These are phyloP conservation scores for Sinocyclocheilus grahami DNA, from an alignment of 2,113 vertebrate genomes.

Conservation along the genomic window DNA sequence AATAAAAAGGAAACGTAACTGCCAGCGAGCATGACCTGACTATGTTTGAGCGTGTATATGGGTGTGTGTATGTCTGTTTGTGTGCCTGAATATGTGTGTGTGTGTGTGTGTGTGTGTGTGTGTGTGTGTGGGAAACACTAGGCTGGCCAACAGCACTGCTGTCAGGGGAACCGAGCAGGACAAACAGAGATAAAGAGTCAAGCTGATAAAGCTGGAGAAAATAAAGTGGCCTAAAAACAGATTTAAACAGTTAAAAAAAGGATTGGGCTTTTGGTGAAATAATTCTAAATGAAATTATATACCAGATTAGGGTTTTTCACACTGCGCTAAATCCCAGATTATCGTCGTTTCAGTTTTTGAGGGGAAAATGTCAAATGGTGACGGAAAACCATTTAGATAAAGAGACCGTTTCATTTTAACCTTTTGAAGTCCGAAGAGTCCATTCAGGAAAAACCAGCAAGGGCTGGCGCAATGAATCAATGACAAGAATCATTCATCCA, in stretches of 20 bases:
- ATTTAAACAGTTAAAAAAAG: neutral
- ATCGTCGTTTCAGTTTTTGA: neutral
- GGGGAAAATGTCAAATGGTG: neutral
- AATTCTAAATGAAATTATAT: neutral
- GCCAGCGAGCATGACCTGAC: slow-evolving; percentile 38
- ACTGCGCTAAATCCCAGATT: neutral
- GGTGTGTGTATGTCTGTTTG: neutral
- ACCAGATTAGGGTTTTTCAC: neutral
- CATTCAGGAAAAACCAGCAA: too few species aligned
- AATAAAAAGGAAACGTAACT: slow-evolving; percentile 46
- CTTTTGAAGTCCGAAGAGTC: neutral
- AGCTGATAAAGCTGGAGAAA: slow-evolving; percentile 6
- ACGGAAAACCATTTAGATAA: neutral
- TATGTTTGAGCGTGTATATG: slow-evolving; percentile 20
- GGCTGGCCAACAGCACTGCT: slow-evolving; percentile 34
- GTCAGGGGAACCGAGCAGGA: slow-evolving; percentile 37
- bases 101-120: neutral
- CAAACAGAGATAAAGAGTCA: slow-evolving; percentile 56
- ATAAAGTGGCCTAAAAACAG: slow-evolving; percentile 29
- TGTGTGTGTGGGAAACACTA: slow-evolving; percentile 13
- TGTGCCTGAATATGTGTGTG: too few species aligned
- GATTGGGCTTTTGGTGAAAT: neutral
- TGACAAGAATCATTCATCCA: slow-evolving; percentile 31
- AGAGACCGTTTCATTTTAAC: neutral
- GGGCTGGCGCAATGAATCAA: neutral